Base-by-base conservation (phyloP, 2,888 invertebrate species). In the Lycia hirtaria region DNA sequence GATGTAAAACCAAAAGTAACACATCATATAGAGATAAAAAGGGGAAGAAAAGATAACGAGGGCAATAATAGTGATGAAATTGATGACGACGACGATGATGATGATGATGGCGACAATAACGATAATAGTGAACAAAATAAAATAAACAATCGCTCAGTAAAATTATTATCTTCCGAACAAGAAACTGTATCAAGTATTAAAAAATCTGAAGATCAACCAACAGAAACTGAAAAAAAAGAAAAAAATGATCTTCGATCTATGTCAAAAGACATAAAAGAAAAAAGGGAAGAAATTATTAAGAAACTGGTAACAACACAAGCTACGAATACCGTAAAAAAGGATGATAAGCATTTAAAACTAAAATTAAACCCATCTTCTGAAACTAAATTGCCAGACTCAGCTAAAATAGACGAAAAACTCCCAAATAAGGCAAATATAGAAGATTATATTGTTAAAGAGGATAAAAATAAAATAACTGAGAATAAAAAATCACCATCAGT, bases 331-430 rank as follows among this genome's bases (percentile, higher is more conserved):
- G 33, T 44, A 10, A 55, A 32, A 26, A 12, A 22, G n/a, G 2
- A 38, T 4, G 26, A 44, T 28, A 30, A 47, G 2, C 6, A 33
- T 2, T 6, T 17, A 10, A 45, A 44, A 40, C 7, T n/a, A 6
- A 32, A 53, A 40, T 10, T n/a, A 6, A 32, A 53, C 37, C 14
- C 35, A 12, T n/a, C 7, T 14, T 2, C 41, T 33, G 69, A 69
- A 28, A 52, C 12, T 12, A 72, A 65, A 60, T 68, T 67, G 10
- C 4, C 9, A 10, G 65, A 70, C 17, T 3, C 28, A 3, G 12
- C 19, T 4, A 65, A 58, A 24, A 71, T 64, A 56, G 70, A 56
- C 5, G 56, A 54, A 15, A 65, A 62, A 53, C 26, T 20, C 2
- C 3, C 14, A 9, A 40, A 51, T 19, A 52, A 54, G 5, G 41